Base-by-base conservation (phyloP, 2,797 vertebrate genomes). In the Taeniopygia guttata region DNA sequence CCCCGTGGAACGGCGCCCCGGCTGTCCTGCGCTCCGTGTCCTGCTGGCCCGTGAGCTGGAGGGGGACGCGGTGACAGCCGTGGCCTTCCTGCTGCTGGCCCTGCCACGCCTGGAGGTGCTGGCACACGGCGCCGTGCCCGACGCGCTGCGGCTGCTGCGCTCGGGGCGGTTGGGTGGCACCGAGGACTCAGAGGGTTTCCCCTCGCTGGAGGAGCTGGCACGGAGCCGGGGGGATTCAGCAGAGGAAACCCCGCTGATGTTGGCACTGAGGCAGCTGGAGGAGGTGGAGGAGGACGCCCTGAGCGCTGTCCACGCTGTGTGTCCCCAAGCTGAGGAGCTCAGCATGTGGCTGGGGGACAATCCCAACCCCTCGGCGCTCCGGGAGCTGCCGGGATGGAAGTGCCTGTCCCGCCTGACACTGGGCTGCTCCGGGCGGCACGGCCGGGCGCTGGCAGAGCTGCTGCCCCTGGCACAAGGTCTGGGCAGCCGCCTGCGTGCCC, bases 61-160 rank as follows among this genome's bases (percentile, higher is more conserved):
- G 5, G 84, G 87, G 25, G 45, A 70, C 10, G 62, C 10, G 62
- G 95, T 4, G 92, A 97, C 36, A 2, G 96, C 94, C 0, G 89
- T 98, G 32, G 97, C 98, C 38, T 98, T 98, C 75, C 95, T 99
- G 32, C 97, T 99, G 76, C 98, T 99, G 66, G 94, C 97, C 9
- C 89, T 99, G 88, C 97, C 98, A 0, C 8, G 12, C 54, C 94
- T 99, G 78, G 95, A 98, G 87, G 97, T 96, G 56, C 90, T 98
- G 77, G 97, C 97, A 1, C 64, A 98, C 54, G 25, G 97, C 5
- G 93, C 96, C 1, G 73, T 98, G 17, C 89, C 87, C 0, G 95
- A 97, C 0, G 98, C 98, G 19, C 98, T 98, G 25, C 13, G 16
- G 23, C 95, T 98, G 58, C 95, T 99, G 54, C 94, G 92, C 7